Evolutionary conservation across 2,797 vertebrate species (phyloP).

Genomic region (Lycodopsis pacificus): DNA sequence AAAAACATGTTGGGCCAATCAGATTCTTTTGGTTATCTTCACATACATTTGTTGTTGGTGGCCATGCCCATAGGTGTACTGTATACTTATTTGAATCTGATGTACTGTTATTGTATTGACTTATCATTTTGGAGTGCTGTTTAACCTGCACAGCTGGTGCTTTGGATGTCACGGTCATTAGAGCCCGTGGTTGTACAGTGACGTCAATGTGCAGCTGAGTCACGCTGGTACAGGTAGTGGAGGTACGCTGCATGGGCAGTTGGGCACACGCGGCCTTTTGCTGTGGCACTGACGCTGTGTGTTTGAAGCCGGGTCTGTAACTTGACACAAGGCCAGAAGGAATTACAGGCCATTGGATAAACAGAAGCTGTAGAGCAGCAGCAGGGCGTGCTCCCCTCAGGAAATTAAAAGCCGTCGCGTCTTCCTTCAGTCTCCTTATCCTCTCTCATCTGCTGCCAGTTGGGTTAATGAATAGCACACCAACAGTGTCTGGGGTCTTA

Average conservation of each 20-base stretch:
- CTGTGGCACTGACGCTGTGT: constrained; percentile 45
- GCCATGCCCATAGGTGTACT: neutral
- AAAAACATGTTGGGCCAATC: neutral
- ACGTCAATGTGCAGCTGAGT: constrained; percentile 49
- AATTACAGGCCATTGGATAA: constrained; percentile 82
- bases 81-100: constrained; percentile 1
- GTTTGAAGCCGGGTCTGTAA: constrained; percentile 66
- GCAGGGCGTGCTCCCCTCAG: constrained; percentile 78
- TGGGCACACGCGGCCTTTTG: constrained; percentile 41
- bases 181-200: constrained; percentile 25
- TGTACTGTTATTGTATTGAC: constrained; percentile 1
- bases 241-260: constrained; percentile 18
- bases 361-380: constrained; percentile 70
- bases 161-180: constrained; percentile 12
- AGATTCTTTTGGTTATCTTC: neutral
- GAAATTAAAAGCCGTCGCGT: constrained; percentile 86
- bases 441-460: constrained; percentile 85
- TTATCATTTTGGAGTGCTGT: neutral
- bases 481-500: constrained; percentile 69
- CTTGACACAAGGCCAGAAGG: constrained; percentile 62
- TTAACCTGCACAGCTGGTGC: constrained; percentile 30
- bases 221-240: constrained; percentile 23
- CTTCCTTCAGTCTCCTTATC: constrained; percentile 77
- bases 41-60: neutral
- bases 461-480: constrained; percentile 77